Conservation (phyloP, 2,113 vertebrate species). For the Pleuronectes platessa region DNA sequence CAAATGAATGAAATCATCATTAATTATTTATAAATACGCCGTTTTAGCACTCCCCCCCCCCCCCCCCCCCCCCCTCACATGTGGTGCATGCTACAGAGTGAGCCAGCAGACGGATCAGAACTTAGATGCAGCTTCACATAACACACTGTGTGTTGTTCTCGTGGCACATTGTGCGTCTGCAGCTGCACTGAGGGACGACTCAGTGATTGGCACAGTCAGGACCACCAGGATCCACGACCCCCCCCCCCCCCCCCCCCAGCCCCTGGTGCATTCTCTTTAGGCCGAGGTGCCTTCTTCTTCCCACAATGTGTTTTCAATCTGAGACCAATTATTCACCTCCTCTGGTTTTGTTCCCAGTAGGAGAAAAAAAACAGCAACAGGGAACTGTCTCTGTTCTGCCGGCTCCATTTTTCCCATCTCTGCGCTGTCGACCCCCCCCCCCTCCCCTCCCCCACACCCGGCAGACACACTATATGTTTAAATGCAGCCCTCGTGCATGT, state of each 20-base stretch:
- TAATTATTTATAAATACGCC: too few species aligned
- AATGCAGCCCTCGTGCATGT: constrained; percentile 21
- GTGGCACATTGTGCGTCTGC: constrained; percentile 31
- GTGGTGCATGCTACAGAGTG: too few species aligned
- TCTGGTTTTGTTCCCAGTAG: constrained; percentile 73
- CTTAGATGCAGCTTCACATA: constrained; percentile 24
- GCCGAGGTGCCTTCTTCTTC: constrained; percentile 53
- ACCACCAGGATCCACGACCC: constrained; percentile 42
- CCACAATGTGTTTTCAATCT: constrained; percentile 78
- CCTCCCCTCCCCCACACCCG: too few species aligned
- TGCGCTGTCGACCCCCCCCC: constrained; percentile 78
- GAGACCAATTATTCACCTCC: constrained; percentile 74
- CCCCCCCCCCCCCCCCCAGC: constrained; percentile 32
- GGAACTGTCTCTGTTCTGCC: constrained; percentile 68
- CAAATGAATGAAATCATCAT: too few species aligned
- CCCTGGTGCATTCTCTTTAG: constrained; percentile 42
- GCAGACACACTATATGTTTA: constrained; percentile 76
- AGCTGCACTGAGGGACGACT: constrained; percentile 36
- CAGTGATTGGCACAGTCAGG: constrained; percentile 42
- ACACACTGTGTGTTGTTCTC: constrained; percentile 12
- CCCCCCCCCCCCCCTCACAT: too few species aligned
- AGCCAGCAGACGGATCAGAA: neutral
- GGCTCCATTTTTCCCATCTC: constrained; percentile 61
- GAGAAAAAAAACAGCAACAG: constrained; percentile 43
- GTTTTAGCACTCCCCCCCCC: too few species aligned